Evolutionary conservation across 2,797 vertebrate genomes (phyloP).

Genomic region (Macrochelys suwanniensis): DNA sequence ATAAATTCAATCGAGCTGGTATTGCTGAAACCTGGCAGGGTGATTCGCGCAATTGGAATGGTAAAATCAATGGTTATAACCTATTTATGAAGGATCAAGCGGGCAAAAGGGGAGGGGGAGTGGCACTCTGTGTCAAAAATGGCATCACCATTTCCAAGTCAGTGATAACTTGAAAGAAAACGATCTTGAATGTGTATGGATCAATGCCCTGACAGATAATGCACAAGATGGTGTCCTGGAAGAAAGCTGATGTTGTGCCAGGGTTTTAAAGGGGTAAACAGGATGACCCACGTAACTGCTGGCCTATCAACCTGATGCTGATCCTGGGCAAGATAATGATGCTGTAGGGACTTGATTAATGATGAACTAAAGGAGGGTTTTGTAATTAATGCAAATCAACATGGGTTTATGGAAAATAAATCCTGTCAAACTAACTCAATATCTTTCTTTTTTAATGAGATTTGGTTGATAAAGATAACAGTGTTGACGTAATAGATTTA

Average conservation of each 20-base stretch:
- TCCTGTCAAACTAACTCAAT: too few relatives aligned
- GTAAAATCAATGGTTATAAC: background rate
- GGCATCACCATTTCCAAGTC: background rate
- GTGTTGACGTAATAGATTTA: background rate
- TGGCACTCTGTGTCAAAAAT: background rate
- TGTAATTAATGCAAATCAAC: background rate
- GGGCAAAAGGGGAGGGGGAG: too few relatives aligned
- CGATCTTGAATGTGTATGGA: background rate
- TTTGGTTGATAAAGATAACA: background rate
- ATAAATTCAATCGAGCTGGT: background rate
- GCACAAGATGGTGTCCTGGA: background rate
- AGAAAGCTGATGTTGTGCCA: background rate
- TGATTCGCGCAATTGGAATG: background rate
- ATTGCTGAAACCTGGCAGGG: background rate
- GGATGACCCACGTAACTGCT: background rate
- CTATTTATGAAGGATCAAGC: background rate
- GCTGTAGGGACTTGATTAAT: background rate
- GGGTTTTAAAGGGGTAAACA: background rate
- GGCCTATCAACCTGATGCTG: background rate
- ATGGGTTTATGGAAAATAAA: background rate
- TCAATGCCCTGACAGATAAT: background rate
- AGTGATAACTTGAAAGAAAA: background rate
- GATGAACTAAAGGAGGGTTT: background rate
- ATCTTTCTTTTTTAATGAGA: background rate
- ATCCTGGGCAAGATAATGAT: background rate